Conservation (phyloP, 2,113 vertebrate genomes). For the Lipophrys pholis region DNA sequence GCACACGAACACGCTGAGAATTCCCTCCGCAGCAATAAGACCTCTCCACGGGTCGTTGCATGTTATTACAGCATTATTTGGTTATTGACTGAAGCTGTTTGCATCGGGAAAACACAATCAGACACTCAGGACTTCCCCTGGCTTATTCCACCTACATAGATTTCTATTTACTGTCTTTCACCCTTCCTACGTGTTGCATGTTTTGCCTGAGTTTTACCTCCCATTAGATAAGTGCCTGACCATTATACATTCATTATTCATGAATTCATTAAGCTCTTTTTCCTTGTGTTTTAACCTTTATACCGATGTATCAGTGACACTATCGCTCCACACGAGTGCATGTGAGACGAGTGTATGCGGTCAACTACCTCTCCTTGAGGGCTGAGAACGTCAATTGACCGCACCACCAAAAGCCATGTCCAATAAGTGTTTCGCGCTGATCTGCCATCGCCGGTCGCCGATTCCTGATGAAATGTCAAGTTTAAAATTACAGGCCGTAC, state of each 20-base stretch:
- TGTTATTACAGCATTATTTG: conserved; percentile 46
- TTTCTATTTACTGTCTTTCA: neutral
- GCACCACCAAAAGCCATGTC: conserved; percentile 6
- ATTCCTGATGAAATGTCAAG: conserved; percentile 44
- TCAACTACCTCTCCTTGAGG: neutral
- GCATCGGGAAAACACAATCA: conserved; percentile 10
- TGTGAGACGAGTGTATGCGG: neutral
- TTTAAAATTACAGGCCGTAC: conserved; percentile 31
- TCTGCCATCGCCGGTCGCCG: conserved; percentile 28
- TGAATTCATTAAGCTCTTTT: conserved; percentile 37
- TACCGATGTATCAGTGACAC: conserved; percentile 2
- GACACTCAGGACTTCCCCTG: too few relatives aligned
- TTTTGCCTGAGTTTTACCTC: conserved; percentile 6
- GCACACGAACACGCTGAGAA: conserved; percentile 22
- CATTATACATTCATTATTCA: conserved; percentile 41
- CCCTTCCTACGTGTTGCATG: conserved; percentile 4
- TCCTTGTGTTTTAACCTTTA: conserved; percentile 19
- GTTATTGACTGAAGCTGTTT: conserved; percentile 49
- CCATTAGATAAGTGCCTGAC: conserved; percentile 3
- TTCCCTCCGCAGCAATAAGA: conserved; percentile 52
- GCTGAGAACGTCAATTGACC: conserved; percentile 18
- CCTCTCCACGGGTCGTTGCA: conserved; percentile 53
- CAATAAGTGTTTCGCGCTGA: conserved; percentile 20
- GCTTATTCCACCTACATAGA: too few relatives aligned
- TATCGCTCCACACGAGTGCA: neutral